A percentile compares a stretch with the other conserved stretches of the same genome.
Conservation (phyloP, 2,888 invertebrate genomes). For the Sphaerophoria taeniata region DNA sequence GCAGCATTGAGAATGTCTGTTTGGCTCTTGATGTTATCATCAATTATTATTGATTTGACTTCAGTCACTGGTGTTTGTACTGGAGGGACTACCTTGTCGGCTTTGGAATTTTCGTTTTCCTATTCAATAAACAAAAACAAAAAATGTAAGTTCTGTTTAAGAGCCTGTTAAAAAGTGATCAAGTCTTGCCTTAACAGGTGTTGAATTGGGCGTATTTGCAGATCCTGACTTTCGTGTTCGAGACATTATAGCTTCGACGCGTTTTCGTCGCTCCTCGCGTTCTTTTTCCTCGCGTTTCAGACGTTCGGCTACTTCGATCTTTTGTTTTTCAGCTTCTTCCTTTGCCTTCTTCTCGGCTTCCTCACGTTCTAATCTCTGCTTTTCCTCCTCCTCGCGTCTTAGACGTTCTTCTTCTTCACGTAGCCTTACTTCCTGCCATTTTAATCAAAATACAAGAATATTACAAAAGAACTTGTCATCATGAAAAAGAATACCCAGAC, state of each 20-base stretch:
- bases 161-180: not conserved
- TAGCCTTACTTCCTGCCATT: conserved; percentile 87
- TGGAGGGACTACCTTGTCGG: conserved; percentile 74
- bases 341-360: conserved; percentile 91
- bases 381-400: conserved; percentile 87
- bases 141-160: too few relatives aligned
- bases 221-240: conserved; percentile 86
- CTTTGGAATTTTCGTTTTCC: conserved; percentile 77
- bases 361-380: conserved; percentile 87
- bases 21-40: conserved; percentile 61
- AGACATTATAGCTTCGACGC: conserved; percentile 96
- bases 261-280: conserved; percentile 92
- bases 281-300: conserved; percentile 94
- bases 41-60: conserved; percentile 58
- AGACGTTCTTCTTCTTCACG: conserved; percentile 91
- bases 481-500: not conserved
- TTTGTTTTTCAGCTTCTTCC: conserved; percentile 93
- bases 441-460: conserved; percentile 69
- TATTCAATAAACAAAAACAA: conserved; percentile 31
- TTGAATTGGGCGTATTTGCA: conserved; percentile 78
- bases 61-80: conserved; percentile 62
- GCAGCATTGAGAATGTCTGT: conserved; percentile 49
- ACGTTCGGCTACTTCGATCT: conserved; percentile 92
- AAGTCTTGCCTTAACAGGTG: conserved; percentile 80
- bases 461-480: not conserved